Evolutionary conservation across 2,113 vertebrate species (phyloP).

Genomic region (Grantiella picta): DNA sequence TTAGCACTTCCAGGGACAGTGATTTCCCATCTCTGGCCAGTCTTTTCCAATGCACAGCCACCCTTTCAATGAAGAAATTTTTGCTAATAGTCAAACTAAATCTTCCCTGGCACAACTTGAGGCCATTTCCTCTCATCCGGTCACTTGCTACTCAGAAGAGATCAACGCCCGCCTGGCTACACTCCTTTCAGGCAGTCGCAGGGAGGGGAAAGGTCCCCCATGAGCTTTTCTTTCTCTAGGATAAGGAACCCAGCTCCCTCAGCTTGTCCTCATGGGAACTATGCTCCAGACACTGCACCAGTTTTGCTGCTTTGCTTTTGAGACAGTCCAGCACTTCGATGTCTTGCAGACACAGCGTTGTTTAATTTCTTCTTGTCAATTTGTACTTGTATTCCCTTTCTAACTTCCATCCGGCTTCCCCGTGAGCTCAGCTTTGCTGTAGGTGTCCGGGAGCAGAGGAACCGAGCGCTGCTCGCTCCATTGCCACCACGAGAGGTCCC

Average conservation of each 20-base stretch:
- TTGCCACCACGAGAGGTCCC: conserved; percentile 45
- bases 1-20: neutral
- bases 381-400: accelerated
- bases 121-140: neutral
- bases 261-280: neutral
- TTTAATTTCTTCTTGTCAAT: neutral
- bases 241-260: neutral
- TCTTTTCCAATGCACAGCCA: neutral
- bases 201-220: neutral
- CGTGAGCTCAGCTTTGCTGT: accelerated
- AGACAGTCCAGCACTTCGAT: neutral
- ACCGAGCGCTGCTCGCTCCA: accelerated
- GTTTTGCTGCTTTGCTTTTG: neutral
- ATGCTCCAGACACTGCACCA: neutral
- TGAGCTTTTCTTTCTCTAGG: neutral
- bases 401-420: accelerated
- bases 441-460: too few relatives aligned
- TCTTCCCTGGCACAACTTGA: neutral
- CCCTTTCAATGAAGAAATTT: neutral
- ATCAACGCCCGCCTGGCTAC: neutral
- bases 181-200: neutral
- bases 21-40: neutral
- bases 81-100: neutral
- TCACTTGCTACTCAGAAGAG: neutral
- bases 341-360: neutral